Conservation (phyloP, 1,140 invertebrate genomes). For the Polyergus mexicanus region DNA sequence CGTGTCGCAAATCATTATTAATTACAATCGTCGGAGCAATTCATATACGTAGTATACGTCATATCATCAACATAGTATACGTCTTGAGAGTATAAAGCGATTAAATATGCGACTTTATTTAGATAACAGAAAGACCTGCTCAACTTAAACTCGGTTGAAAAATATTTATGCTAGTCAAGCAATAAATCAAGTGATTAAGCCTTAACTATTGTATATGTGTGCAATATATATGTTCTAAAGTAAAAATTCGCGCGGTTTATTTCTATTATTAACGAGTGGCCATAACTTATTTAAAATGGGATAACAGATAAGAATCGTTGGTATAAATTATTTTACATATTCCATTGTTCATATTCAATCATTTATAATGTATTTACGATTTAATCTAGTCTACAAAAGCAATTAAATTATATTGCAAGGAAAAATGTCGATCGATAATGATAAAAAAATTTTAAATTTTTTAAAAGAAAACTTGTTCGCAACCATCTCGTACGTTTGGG, state of each 20-base stretch:
- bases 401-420: background rate
- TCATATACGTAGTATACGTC: constrained; percentile 1
- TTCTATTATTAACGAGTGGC: background rate
- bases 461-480: background rate
- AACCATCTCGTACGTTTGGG: constrained; percentile 2
- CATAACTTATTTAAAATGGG: background rate
- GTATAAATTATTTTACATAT: background rate
- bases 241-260: background rate
- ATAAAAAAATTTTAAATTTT: background rate
- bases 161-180: constrained; percentile 7
- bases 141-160: constrained; percentile 8
- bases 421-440: constrained; percentile 24
- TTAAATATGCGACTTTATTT: constrained; percentile 29
- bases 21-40: constrained; percentile 12
- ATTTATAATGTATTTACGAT: too few relatives aligned
- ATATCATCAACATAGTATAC: too few relatives aligned
- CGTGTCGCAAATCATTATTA: constrained; percentile 22
- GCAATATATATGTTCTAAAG: background rate
- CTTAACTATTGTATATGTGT: background rate
- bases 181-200: background rate
- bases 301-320: background rate
- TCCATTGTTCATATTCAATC: too few relatives aligned
- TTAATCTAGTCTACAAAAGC: constrained; percentile 1
- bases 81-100: constrained; percentile 14
- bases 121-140: constrained; percentile 5